phyloP scores from a whole-genome alignment of 1,140 invertebrate genomes.

The Zelostemma sp. region DNA sequence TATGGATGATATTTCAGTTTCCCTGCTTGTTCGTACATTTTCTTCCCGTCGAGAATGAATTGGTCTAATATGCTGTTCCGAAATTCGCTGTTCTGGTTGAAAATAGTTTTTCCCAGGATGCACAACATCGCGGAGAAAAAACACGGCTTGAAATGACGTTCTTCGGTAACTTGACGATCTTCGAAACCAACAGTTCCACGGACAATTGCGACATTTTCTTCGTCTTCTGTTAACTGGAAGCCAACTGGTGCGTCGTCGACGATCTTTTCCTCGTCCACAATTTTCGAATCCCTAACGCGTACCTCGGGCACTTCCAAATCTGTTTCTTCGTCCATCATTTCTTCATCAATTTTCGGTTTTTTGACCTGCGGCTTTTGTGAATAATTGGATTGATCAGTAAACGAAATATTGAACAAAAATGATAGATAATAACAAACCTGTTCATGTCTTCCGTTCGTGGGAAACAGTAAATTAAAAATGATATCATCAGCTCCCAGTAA shows the following conservation, averaged over 20 bases:
- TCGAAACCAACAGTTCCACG: conserved; percentile 40
- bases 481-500: conserved; percentile 52
- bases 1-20: conserved; percentile 51
- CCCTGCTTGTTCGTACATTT: conserved; percentile 49
- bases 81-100: conserved; percentile 45
- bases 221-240: conserved; percentile 36
- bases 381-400: neutral
- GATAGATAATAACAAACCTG: conserved; percentile 23
- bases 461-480: conserved; percentile 58
- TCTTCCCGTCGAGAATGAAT: conserved; percentile 47
- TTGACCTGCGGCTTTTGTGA: neutral
- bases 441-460: conserved; percentile 18
- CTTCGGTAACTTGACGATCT: conserved; percentile 31
- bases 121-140: conserved; percentile 58
- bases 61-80: conserved; percentile 46
- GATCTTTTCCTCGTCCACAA: neutral
- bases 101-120: conserved; percentile 55
- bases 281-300: neutral
- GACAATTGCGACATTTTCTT: conserved; percentile 46
- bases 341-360: conserved; percentile 8
- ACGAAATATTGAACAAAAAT: neutral
- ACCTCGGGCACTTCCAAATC: neutral
- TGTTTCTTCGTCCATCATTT: conserved; percentile 1
- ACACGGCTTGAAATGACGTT: conserved; percentile 55
- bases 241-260: conserved; percentile 8